Conservation (phyloP, 2,888 invertebrate species). For the Tenthredo scrophulariae region DNA sequence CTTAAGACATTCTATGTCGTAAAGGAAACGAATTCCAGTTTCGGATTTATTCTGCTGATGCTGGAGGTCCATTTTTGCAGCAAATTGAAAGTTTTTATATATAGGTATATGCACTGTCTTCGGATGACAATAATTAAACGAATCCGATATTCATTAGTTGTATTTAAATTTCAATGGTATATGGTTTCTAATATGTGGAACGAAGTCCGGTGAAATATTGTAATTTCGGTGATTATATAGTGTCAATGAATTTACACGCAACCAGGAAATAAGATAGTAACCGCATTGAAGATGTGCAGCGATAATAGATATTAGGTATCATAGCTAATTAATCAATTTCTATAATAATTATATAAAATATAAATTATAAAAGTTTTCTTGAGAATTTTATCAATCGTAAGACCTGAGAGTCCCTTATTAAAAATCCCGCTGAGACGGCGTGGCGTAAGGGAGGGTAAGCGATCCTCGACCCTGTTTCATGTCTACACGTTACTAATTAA, state of each 20-base stretch:
- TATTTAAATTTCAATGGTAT: neutral
- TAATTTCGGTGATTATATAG: neutral
- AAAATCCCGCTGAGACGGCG: constrained; percentile 30
- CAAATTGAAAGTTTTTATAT: neutral
- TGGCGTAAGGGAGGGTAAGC: constrained; percentile 38
- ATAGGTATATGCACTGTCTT: neutral
- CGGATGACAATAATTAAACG: neutral
- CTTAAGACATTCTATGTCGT: neutral
- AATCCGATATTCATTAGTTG: neutral
- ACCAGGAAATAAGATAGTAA: constrained; percentile 1
- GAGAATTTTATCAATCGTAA: constrained; percentile 18
- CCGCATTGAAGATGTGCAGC: neutral
- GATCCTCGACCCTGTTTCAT: constrained; percentile 46
- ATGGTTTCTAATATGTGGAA: neutral
- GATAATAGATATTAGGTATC: neutral
- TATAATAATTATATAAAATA: neutral
- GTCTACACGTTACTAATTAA: constrained; percentile 43
- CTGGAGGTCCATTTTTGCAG: neutral
- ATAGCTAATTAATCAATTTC: neutral
- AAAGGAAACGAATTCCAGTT: neutral
- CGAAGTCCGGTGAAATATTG: neutral
- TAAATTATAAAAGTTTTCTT: neutral
- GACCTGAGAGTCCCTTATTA: constrained; percentile 22
- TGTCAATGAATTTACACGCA: neutral
- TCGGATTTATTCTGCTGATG: neutral